Evolutionary conservation across 2,888 invertebrate species (phyloP).

Genomic region (Coelinius sp.): DNA sequence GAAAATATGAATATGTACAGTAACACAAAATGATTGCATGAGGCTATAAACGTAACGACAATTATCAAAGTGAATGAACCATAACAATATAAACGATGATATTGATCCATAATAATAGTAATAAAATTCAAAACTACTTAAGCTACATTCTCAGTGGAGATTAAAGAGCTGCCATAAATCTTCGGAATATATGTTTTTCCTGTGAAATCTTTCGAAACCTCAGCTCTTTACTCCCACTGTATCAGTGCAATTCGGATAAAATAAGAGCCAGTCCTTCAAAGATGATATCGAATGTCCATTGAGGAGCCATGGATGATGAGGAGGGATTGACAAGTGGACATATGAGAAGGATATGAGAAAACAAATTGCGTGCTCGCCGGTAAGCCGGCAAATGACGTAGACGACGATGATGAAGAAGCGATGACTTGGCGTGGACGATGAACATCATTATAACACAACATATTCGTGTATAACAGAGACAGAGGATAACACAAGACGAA

Average conservation of each 20-base stretch:
- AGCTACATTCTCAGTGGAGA: conserved; percentile 34
- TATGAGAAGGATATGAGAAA: conserved; percentile 19
- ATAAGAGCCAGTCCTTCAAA: conserved; percentile 5
- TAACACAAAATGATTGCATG: conserved; percentile 13
- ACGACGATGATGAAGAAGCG: conserved; percentile 42
- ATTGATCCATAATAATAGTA: conserved; percentile 21
- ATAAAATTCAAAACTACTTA: conserved; percentile 35
- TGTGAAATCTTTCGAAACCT: neutral
- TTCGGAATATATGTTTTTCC: neutral
- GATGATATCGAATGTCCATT: neutral
- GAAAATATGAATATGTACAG: conserved; percentile 19
- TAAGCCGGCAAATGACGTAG: conserved; percentile 47
- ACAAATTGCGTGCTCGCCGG: conserved; percentile 57
- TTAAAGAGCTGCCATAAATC: conserved; percentile 12
- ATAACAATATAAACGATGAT: conserved; percentile 27
- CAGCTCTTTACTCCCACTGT: conserved; percentile 21
- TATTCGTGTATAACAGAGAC: conserved; percentile 36
- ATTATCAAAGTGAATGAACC: neutral
- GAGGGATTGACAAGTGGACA: conserved; percentile 22
- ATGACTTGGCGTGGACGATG: conserved; percentile 48
- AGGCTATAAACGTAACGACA: neutral
- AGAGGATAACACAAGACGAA: conserved; percentile 44
- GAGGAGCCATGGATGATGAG: neutral
- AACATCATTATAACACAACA: conserved; percentile 31
- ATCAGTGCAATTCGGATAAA: conserved; percentile 15